Evolutionary conservation across 1,140 invertebrate species (phyloP), one percentile per base, ranked within the genome.

Genomic region (Drosophila serrata): DNA sequence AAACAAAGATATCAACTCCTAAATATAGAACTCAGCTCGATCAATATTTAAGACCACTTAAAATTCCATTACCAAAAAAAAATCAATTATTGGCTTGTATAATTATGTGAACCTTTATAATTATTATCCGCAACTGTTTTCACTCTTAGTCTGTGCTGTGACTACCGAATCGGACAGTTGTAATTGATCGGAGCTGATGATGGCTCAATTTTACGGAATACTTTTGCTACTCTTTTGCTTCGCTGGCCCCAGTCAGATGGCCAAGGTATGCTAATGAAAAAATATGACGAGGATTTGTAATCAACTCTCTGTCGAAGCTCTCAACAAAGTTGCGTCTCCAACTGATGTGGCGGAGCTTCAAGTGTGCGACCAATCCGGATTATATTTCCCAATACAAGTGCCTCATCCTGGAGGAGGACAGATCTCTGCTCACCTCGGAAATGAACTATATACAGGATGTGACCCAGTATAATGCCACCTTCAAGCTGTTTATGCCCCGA

Each of bases 331-430:
- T 39, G 12, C 68, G 43, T 4, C 22, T 82, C 0, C 31, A 33
- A 6, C 17, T 82, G 6, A n/a, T 55, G 19, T 82, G 79, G 79
- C 67, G 62, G 2, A 51, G 43, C 13, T 82, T 79, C 9, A 29
- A 22, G n/a, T 82, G 79, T 24, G 0, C 12, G 0, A 0, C 17
- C 2, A 59, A 82, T 39, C 19, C 51, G 15, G 7, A n/a, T 7
- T 17, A 67, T 8, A 42, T 82, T 12, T n/a, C 3, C 9, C 13
- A 22, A 13, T 19, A 46, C 19, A 82, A 57, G 6, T 84, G 81
- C 22, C 6, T 29, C 15, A 82, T 84, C n/a, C 12, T 70, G 9
- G 56, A 72, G 4, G 15, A 35, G 1, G 64, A 79, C 0, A 79
- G 40, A 11, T 62, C 70, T 1, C 24, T 67, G 8, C 22, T 84